Evolutionary conservation across 2,888 invertebrate genomes (phyloP), one percentile per base, ranked within the genome.

Genomic region (Cantharis rustica): DNA sequence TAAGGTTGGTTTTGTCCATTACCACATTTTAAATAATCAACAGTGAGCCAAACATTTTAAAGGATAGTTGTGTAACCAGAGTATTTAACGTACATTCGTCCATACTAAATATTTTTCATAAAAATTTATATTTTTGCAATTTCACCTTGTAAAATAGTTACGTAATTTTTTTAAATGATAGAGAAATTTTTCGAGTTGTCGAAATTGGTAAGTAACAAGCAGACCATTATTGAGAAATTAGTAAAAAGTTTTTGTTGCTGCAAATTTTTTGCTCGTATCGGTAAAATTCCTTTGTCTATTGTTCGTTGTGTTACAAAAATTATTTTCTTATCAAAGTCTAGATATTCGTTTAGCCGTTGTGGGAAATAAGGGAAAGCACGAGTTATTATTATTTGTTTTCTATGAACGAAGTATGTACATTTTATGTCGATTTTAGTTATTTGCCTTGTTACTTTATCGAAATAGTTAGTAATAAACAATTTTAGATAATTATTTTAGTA

Each of bases 401-500:
- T 47, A 47, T 47, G 47, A 47, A n/a, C n/a, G 47, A 7, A 47
- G 47, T 27, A 20, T 2, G 20, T 27, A 47, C 47, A 47, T 47
- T 31, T 47, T 47, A 47, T n/a, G 47, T 31, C 31, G n/a, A 13
- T 31, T 31, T 31, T 5, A 13, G 5, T 2, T 47, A 47, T 47
- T 47, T 47, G 47, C n/a, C n/a, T 47, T n/a, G n/a, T 47, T n/a
- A 47, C 47, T 47, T n/a, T 47, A 47, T 47, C 47, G n/a, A n/a
- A n/a, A n/a, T 47, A 47, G 13, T 47, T 47, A 47, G 47, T 47
- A 47, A 47, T 47, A 47, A 47, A 47, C 47, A 47, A 47, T 47
- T 47, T n/a, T 7, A 47, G 47, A 47, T 47, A 47, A 72, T 69
- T 69, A 72, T 76, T 76, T 76, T 73, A 76, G 73, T 73, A 71